A percentile compares a stretch with the other conserved stretches of the same genome.
phyloP scores from a whole-genome alignment of 30 jellyfish, hydroid and myxozoan species.

The Aurelia aurita region DNA sequence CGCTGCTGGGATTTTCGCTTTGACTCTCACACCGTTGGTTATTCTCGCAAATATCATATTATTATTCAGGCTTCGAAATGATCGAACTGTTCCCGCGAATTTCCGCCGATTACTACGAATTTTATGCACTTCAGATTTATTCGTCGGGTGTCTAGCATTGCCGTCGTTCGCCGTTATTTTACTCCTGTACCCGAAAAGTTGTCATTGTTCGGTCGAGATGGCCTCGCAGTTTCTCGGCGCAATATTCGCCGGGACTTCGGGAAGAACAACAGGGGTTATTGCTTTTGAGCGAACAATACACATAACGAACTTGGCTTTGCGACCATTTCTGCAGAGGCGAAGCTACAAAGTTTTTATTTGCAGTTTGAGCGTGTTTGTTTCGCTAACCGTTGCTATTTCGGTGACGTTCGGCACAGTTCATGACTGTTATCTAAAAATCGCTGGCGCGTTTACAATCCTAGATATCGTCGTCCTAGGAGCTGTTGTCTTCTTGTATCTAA shows the following conservation, averaged over 20 bases:
- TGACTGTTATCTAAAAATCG: conserved; percentile 12
- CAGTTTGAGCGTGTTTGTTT: conserved; percentile 22
- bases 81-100: conserved; percentile 26
- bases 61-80: conserved; percentile 14
- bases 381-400: conserved; percentile 41
- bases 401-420: conserved; percentile 42
- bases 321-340: conserved; percentile 8
- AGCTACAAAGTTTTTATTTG: conserved; percentile 11
- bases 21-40: conserved; percentile 52
- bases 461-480: conserved; percentile 51
- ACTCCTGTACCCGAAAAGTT: conserved; percentile 16
- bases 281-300: conserved; percentile 66
- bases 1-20: conserved; percentile 41
- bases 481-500: conserved; percentile 47
- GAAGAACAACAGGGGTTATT: conserved; percentile 62
- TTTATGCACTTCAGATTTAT: conserved; percentile 47
- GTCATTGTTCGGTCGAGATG: conserved; percentile 61
- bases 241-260: conserved; percentile 64
- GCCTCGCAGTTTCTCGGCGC: conserved; percentile 69
- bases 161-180: conserved; percentile 43
- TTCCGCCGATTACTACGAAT: conserved; percentile 39
- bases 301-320: conserved; percentile 15
- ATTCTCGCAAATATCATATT: conserved; percentile 24
- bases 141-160: conserved; percentile 64
- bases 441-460: conserved; percentile 40